Evolutionary conservation across 1,140 invertebrate genomes (phyloP).

Genomic region (Xylocopa sonorina): DNA sequence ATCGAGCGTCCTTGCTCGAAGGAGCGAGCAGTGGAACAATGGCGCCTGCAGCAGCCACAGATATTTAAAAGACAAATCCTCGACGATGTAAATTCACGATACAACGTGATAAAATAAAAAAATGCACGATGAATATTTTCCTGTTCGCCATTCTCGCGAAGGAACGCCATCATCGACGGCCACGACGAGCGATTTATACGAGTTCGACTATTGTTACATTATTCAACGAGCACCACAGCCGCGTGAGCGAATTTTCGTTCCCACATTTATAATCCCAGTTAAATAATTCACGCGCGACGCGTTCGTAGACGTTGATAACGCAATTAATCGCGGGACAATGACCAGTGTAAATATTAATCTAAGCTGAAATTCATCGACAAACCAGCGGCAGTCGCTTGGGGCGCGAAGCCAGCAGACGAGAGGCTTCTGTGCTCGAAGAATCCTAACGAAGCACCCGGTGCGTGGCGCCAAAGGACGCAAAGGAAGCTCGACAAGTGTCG

Average conservation of each 20-base stretch:
- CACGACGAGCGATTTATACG: not conserved
- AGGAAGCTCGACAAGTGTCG: conserved; percentile 18
- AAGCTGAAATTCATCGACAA: not conserved
- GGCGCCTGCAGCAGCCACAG: too few relatives aligned
- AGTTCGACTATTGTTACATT: not conserved
- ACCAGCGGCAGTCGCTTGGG: too few relatives aligned
- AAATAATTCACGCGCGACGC: not conserved
- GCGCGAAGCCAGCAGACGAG: not conserved
- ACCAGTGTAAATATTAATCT: not conserved
- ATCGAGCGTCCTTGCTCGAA: too few relatives aligned
- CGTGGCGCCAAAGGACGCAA: not conserved
- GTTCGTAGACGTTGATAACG: not conserved
- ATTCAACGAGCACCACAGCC: not conserved
- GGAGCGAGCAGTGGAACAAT: too few relatives aligned
- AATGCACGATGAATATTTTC: too few relatives aligned
- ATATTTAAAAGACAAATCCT: too few relatives aligned
- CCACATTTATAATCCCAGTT: conserved; percentile 8
- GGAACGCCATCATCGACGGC: not conserved
- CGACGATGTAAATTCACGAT: too few relatives aligned
- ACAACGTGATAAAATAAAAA: too few relatives aligned
- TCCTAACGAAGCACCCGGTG: not conserved
- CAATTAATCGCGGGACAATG: not conserved
- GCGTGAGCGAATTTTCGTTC: not conserved
- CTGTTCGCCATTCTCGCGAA: too few relatives aligned
- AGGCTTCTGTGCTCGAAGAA: not conserved